These are phyloP conservation scores for Bellardia pandia DNA, from an alignment of 2,888 invertebrate genomes.

Conservation along the genomic window DNA sequence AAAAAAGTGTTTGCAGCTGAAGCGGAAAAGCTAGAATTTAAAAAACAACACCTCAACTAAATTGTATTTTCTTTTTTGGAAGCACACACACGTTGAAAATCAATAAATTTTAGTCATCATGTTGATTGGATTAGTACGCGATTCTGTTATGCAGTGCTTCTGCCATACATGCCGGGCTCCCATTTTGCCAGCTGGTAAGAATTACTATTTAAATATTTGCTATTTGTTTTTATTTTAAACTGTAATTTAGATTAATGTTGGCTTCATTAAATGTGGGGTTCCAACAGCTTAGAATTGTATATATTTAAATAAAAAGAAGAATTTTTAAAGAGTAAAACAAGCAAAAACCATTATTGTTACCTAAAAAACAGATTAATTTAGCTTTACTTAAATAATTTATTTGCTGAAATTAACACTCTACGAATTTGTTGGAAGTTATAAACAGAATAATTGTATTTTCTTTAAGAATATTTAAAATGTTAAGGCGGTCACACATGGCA, in stretches of 20 bases:
- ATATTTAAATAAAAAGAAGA: slow-evolving; percentile 28
- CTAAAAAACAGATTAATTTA: no score
- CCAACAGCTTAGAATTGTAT: not conserved
- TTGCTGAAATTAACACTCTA: no score
- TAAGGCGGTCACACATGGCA: no score
- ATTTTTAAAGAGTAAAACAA: slow-evolving; percentile 4
- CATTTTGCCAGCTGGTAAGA: slow-evolving; percentile 90
- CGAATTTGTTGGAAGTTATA: no score
- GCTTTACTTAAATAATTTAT: no score
- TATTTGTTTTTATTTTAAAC: slow-evolving; percentile 38
- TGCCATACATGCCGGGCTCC: slow-evolving; percentile 96
- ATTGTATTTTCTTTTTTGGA: slow-evolving; percentile 4
- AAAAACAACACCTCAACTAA: not conserved
- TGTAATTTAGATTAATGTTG: slow-evolving; percentile 47
- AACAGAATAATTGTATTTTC: no score
- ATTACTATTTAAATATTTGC: not conserved
- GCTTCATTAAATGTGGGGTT: slow-evolving; percentile 28
- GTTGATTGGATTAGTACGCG: slow-evolving; percentile 95
- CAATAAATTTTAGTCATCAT: slow-evolving; percentile 84
- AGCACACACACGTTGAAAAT: slow-evolving; percentile 73
- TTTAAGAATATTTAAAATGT: no score
- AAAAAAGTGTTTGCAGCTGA: slow-evolving; percentile 6
- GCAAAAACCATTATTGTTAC: slow-evolving; percentile 60
- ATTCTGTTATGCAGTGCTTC: slow-evolving; percentile 97
- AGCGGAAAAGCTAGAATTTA: not conserved